Base-by-base conservation (phyloP, 2,888 invertebrate species). In the Orchesellides sinensis region DNA sequence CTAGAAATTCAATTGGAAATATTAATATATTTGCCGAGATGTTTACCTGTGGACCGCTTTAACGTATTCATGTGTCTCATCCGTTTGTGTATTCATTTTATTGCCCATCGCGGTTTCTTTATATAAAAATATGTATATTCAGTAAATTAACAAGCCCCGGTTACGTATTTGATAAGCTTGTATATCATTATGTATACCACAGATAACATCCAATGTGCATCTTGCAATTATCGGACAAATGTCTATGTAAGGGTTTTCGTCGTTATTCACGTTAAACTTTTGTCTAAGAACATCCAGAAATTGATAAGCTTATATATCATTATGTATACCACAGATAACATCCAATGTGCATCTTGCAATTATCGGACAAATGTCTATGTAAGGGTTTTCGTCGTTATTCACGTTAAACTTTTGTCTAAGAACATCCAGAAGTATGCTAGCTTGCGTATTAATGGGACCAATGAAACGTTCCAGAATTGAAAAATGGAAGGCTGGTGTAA, bases 401-500 rank as follows among this genome's bases (percentile, higher is more conserved):
- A 8, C 4, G 12, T 35, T 10, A 35, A 63, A 70, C 17, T 83
- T 59, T 6, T 70, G 45, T 25, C 88, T 88, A 23, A 95, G 89
- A 87, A 93, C 92, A 0, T 92, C 89, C 0, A 92, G 89, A 72
- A 95, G 90, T 21, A 93, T 90, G 52, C 90, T 90, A 21, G 92
- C 91, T 83, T 94, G 93, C 73, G 92, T 92, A 87, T 94, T 92
- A 89, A 95, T 95, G 0, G 94, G 92, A 4, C 93, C 92, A 3
- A 94, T 89, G 89, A 94, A 95, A 87, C 94, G 92, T 88, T 94
- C 93, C 72, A 95, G 90, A 81, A 95, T 94, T 88, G 93, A 93
- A 89, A 95, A 95, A 90, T 96, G 95, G 89, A 95, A 95, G 0
- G 95, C 92, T 0, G 95, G 95, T 0, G 95, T 95, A 61, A 95